Evolutionary conservation across 2,113 vertebrate species (phyloP).

Genomic region (Pogona vitticeps): DNA sequence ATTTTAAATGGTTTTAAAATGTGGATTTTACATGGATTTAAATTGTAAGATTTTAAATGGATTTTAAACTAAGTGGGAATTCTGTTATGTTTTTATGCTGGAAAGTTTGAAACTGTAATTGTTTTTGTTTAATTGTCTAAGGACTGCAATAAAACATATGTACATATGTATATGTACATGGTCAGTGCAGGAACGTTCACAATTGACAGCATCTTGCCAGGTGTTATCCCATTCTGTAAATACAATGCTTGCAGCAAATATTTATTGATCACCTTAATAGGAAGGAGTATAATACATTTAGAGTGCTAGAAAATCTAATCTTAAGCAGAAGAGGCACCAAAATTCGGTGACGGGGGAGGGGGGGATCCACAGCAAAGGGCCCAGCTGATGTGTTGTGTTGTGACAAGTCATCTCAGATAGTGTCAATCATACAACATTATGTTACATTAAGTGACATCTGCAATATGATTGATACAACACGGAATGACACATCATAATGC

Average conservation of each 20-base stretch:
- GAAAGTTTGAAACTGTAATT: no score
- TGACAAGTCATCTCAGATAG: slow-evolving; percentile 76
- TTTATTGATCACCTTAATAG: slow-evolving; percentile 40
- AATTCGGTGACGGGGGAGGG: no score
- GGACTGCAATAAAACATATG: no score
- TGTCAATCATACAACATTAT: slow-evolving; percentile 74
- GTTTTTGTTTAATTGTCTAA: no score
- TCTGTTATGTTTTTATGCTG: no score
- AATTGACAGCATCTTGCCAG: slow-evolving; percentile 35
- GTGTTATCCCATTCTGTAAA: slow-evolving; percentile 10
- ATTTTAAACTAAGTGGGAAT: no score
- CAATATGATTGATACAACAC: slow-evolving; percentile 75
- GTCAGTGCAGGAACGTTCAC: slow-evolving; percentile 41
- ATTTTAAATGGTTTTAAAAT: no score
- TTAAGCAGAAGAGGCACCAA: slow-evolving; percentile 46
- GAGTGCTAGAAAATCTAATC: slow-evolving; percentile 8
- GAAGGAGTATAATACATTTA: slow-evolving; percentile 63
- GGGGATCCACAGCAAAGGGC: slow-evolving; percentile 46
- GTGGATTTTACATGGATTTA: no score
- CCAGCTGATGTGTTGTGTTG: slow-evolving; percentile 68
- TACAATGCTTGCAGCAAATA: slow-evolving; percentile 48
- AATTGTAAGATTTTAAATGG: no score
- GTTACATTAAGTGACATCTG: slow-evolving; percentile 75
- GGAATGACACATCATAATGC: slow-evolving; percentile 72
- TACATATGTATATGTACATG: no score